A percentile compares a stretch with the other conserved stretches of the same genome.
These are phyloP conservation scores for Drosophila melanogaster DNA, from an alignment of 1,140 invertebrate genomes.

Conservation along the genomic window DNA sequence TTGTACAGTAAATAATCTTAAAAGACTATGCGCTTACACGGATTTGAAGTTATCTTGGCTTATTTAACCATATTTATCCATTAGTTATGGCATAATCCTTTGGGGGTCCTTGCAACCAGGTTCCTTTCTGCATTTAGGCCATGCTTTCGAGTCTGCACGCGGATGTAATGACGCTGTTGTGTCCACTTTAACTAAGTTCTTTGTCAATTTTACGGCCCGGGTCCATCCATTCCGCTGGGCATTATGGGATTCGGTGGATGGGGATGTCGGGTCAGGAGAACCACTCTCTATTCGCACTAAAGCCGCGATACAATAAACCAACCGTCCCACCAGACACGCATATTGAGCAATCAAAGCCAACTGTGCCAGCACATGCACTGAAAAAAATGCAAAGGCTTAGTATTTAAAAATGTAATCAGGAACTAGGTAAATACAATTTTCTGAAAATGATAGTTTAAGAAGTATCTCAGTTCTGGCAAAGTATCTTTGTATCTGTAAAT, in stretches of 20 bases:
- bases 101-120: slow-evolving; percentile 11
- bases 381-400: background rate
- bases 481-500: too few species aligned
- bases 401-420: too few species aligned
- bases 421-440: too few species aligned
- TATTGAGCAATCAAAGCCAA: slow-evolving; percentile 82
- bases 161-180: slow-evolving; percentile 38
- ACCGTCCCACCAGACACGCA: slow-evolving; percentile 59
- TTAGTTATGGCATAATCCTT: slow-evolving; percentile 29
- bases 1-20: too few species aligned
- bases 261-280: slow-evolving; percentile 1
- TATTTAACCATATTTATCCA: slow-evolving; percentile 7
- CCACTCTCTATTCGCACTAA: slow-evolving; percentile 71
- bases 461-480: too few species aligned
- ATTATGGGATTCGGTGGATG: slow-evolving; percentile 41
- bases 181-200: slow-evolving; percentile 70
- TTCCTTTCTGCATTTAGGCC: background rate
- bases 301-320: slow-evolving; percentile 70
- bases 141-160: slow-evolving; percentile 8
- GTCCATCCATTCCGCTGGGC: slow-evolving; percentile 39
- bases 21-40: too few species aligned
- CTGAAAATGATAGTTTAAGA: too few species aligned
- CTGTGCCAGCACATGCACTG: slow-evolving; percentile 45
- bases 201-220: slow-evolving; percentile 63
- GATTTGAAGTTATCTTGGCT: too few species aligned